Base-by-base conservation (phyloP, 2,888 invertebrate genomes). In the Teinopalpus imperialis region DNA sequence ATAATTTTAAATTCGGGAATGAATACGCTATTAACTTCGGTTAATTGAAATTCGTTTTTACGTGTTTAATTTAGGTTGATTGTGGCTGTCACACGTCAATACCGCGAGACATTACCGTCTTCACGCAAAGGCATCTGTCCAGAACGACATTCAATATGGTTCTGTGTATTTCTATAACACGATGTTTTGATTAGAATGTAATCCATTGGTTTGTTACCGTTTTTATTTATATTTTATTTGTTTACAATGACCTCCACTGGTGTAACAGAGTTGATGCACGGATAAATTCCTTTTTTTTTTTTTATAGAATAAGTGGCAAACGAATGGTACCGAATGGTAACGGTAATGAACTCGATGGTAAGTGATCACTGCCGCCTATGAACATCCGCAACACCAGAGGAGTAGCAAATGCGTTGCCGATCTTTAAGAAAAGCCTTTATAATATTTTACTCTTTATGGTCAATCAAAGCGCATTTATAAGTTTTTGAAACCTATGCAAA, bases 11-110 rank as follows among this genome's bases (percentile, higher is more conserved):
- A n/a, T n/a, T n/a, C n/a, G n/a, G n/a, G n/a, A n/a, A n/a, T n/a
- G n/a, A n/a, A n/a, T 1, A 32, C 4, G 9, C 18, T 5, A 5
- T 8, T 1, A 24, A 6, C 3, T 2, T 21, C 1, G 12, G 14
- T 35, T 23, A 8, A 14, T 13, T 23, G 4, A 24, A 7, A 8
- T 39, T 21, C 12, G 26, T 26, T 10, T 34, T 27, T 34, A 45
- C 32, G 12, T 16, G 8, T 24, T 16, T 18, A n/a, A 27, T 43
- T 36, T 34, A 10, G 10, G 29, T 40, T 29, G 27, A 23, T 32
- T 14, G 31, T 18, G 32, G 12, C 45, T 12, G 45, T 45, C 32
- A 39, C 40, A 39, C 40, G 45, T 45, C 45, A 45, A 40, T 45
- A 34, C 35, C n/a, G 5, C 40, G 34, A 40, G 39, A 18, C 40